phyloP scores from a whole-genome alignment of 2,113 vertebrate genomes.

The Bubo bubo region DNA sequence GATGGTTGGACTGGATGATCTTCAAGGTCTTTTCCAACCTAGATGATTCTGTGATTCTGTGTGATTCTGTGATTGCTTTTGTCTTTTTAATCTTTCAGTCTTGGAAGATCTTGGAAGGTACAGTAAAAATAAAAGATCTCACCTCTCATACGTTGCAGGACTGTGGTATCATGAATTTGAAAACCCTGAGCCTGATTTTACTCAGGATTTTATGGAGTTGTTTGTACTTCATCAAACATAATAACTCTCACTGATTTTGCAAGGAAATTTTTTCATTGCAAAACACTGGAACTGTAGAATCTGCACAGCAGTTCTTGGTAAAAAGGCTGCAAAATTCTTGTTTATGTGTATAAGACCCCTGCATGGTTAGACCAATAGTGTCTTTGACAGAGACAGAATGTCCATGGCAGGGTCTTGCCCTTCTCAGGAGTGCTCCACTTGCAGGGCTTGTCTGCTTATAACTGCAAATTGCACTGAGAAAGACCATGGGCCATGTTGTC shows the following conservation, averaged over 20 bases:
- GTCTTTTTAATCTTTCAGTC: not conserved
- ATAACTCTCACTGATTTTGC: not conserved
- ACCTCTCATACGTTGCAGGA: not conserved
- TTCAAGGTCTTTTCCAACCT: no score
- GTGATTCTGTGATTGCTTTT: not conserved
- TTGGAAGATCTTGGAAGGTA: not conserved
- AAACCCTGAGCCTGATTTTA: slow-evolving; percentile 12
- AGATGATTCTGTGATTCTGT: no score
- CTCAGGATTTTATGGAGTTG: slow-evolving; percentile 9
- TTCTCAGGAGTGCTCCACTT: not conserved
- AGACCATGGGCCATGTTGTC: not conserved
- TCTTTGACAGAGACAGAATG: not conserved
- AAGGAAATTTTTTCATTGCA: not conserved
- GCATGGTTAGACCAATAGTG: not conserved
- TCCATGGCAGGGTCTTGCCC: not conserved
- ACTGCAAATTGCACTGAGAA: not conserved
- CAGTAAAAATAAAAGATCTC: not conserved
- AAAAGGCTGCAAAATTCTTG: not conserved
- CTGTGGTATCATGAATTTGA: not conserved
- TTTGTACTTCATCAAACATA: not conserved
- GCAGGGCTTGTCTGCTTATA: not conserved
- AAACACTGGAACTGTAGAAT: not conserved
- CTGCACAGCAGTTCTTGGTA: not conserved
- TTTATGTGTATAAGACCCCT: not conserved
- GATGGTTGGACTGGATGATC: no score